Evolutionary conservation across 2,797 vertebrate genomes (phyloP).

Genomic region (Poeciliopsis paucimaculata): DNA sequence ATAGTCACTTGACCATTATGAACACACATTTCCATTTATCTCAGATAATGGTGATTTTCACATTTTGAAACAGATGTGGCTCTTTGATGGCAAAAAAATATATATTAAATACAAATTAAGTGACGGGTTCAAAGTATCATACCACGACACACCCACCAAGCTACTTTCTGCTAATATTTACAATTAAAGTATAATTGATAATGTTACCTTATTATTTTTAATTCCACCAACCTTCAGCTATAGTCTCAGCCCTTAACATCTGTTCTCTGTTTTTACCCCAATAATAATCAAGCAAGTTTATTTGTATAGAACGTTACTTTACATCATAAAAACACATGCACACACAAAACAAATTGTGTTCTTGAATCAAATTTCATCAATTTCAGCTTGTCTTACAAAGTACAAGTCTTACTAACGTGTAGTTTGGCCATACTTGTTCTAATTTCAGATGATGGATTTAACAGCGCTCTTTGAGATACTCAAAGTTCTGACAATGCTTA

Average conservation of each 20-base stretch:
- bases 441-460: neutral
- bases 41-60: slow-evolving; percentile 20
- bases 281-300: neutral
- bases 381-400: neutral
- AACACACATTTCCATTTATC: slow-evolving; percentile 39
- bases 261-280: neutral
- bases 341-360: no score
- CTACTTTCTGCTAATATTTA: neutral
- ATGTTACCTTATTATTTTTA: neutral
- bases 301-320: no score
- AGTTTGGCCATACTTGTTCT: neutral
- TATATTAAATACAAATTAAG: neutral
- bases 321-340: no score
- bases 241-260: neutral
- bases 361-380: neutral
- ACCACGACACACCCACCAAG: neutral
- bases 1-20: slow-evolving; percentile 57
- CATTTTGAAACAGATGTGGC: slow-evolving; percentile 29
- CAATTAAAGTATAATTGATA: neutral
- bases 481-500: neutral
- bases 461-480: neutral
- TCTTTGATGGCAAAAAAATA: neutral
- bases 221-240: neutral
- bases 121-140: neutral
- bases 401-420: neutral